phyloP scores from a whole-genome alignment of 2,797 vertebrate genomes.

The Pagetopsis macropterus region DNA sequence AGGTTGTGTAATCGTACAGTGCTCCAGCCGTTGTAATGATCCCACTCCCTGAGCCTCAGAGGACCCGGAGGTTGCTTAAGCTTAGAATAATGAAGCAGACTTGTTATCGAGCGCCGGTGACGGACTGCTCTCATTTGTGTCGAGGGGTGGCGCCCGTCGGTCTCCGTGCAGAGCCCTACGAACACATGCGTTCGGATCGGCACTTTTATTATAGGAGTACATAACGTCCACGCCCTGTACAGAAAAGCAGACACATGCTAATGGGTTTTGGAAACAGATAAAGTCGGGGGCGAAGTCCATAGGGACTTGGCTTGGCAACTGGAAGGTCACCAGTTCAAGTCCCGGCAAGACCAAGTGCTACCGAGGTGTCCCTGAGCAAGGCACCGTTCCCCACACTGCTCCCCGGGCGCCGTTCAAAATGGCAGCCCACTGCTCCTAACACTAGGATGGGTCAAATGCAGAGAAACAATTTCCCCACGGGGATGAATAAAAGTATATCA shows the following conservation, averaged over 20 bases:
- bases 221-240: constrained; percentile 20
- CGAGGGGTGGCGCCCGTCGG: constrained; percentile 43
- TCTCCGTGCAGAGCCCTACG: constrained; percentile 29
- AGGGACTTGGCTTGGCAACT: no score
- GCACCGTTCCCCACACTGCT: no score
- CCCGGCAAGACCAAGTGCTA: no score
- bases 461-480: no score
- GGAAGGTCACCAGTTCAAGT: no score
- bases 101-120: constrained; percentile 67
- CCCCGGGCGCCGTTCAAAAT: no score
- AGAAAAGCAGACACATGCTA: constrained; percentile 3
- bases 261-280: constrained; percentile 1
- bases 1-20: constrained; percentile 55
- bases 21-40: constrained; percentile 77
- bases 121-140: constrained; percentile 63
- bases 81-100: constrained; percentile 75
- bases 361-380: no score
- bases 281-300: neutral
- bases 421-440: no score
- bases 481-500: no score
- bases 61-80: constrained; percentile 72
- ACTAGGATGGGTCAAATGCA: no score
- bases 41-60: constrained; percentile 68
- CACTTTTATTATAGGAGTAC: constrained; percentile 34
- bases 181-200: constrained; percentile 38